Base-by-base conservation (phyloP, 2,113 vertebrate species). In the Apeltes quadracus region DNA sequence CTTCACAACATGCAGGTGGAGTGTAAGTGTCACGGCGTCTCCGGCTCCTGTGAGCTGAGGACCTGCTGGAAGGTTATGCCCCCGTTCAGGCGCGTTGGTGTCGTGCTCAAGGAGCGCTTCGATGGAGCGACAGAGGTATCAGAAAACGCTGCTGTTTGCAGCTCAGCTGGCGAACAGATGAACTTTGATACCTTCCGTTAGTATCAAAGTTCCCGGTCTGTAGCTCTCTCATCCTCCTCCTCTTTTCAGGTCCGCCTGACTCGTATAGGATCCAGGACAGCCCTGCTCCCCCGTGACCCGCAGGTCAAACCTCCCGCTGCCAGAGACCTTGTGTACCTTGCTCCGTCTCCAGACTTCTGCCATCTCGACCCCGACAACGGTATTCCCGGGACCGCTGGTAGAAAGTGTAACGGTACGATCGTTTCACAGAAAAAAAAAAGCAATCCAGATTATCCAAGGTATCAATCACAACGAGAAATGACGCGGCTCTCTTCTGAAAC, bases 11-110 rank as follows among this genome's bases (percentile, higher is more conserved):
- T 91, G 93, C 93, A 94, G 82, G 85, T 94, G 64, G 92, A 94
- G 83, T 92, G 93, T 67, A 92, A 94, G 84, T 95, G 94, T 82
- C 93, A 93, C 0, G 93, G 94, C 0, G 87, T 95, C 75, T 95
- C 79, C 0, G 94, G 93, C 25, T 95, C 94, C 72, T 95, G 95
- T 2, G 83, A 94, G 83, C 77, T 93, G 63, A 80, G 67, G 73
- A 92, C 91, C 0, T 94, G 94, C 81, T 95, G 95, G 93, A 95
- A 94, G 75, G 93, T 91, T 64, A 92, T 93, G 92, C 93, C 94
- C 38, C 91, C 93, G 0, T 94, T 94, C 80, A 64, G 78, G 39
- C 85, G 91, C 1, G 87, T 93, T 7, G 93, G 94, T 2, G 62
- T 74, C 0, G 39, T 94, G 76, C 91, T 95, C 59, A 94, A 94